phyloP scores from a whole-genome alignment of 2,797 vertebrate species.

The Rhyacichthys aspro region DNA sequence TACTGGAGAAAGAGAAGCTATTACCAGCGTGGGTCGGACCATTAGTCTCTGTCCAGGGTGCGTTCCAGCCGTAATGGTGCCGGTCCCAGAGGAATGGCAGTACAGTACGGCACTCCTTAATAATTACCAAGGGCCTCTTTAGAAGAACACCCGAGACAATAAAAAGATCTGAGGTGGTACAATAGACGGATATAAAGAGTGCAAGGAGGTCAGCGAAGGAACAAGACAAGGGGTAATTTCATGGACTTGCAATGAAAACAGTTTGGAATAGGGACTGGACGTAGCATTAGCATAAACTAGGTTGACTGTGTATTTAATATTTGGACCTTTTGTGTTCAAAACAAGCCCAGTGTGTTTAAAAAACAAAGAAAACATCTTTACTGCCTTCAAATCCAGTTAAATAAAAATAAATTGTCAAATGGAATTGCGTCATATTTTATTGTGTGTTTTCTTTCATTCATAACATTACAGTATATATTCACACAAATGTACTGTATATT shows the following conservation, averaged over 20 bases:
- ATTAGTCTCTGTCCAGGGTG: conserved; percentile 78
- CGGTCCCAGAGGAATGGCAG: conserved; percentile 54
- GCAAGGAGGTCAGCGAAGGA: conserved; percentile 10
- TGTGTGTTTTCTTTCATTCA: no score
- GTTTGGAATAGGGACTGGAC: neutral
- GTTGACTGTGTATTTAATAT: no score
- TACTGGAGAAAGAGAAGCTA: conserved; percentile 59
- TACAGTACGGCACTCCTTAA: conserved; percentile 56
- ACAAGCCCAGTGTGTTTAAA: no score
- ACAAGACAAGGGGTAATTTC: conserved; percentile 35
- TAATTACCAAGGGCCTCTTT: conserved; percentile 63
- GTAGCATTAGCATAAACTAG: neutral
- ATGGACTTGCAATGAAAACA: conserved; percentile 25
- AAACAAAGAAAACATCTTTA: no score
- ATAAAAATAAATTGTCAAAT: no score
- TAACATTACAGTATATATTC: no score
- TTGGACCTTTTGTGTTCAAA: no score
- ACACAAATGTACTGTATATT: no score
- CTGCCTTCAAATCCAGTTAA: no score
- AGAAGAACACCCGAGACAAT: conserved; percentile 56
- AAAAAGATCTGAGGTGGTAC: conserved; percentile 54
- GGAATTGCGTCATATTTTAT: no score
- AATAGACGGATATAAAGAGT: conserved; percentile 36
- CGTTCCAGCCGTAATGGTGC: conserved; percentile 52
- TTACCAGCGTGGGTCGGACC: conserved; percentile 71